Conservation (phyloP, 2,888 invertebrate genomes). For the Nasonia oneida region DNA sequence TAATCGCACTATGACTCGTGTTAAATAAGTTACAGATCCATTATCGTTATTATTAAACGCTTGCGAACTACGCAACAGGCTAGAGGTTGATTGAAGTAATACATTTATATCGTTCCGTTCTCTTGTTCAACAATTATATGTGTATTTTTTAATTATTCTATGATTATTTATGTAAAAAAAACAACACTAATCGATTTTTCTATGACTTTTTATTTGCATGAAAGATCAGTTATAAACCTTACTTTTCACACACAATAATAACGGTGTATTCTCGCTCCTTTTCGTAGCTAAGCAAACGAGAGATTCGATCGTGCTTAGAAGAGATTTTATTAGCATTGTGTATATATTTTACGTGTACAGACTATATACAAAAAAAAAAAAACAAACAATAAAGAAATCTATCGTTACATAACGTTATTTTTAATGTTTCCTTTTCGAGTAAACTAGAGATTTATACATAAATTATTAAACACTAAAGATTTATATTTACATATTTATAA, state of each 20-base stretch:
- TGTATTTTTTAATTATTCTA: conserved; percentile 39
- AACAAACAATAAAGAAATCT: conserved; percentile 57
- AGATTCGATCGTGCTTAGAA: conserved; percentile 61
- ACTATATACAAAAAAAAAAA: conserved; percentile 61
- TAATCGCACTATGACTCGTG: conserved; percentile 3
- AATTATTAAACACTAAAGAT: conserved; percentile 36
- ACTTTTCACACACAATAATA: conserved; percentile 23
- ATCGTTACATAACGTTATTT: conserved; percentile 41
- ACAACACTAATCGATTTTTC: conserved; percentile 40
- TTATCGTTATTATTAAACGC: conserved; percentile 10
- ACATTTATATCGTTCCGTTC: conserved; percentile 23
- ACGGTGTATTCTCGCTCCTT: conserved; percentile 35
- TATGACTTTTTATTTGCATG: conserved; percentile 48
- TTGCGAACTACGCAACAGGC: background rate
- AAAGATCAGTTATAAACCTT: conserved; percentile 39
- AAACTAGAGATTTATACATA: conserved; percentile 53
- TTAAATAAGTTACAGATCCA: conserved; percentile 30
- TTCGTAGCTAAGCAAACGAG: conserved; percentile 24
- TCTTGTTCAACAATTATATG: conserved; percentile 20
- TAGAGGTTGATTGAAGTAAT: conserved; percentile 18
- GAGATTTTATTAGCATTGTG: conserved; percentile 66
- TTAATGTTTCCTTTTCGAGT: conserved; percentile 36
- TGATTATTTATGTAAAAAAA: conserved; percentile 41
- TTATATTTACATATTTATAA: conserved; percentile 55
- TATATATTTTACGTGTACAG: conserved; percentile 65